Evolutionary conservation across 2,888 invertebrate genomes (phyloP), one percentile per base, ranked within the genome.

Genomic region (Nudaria mundana): DNA sequence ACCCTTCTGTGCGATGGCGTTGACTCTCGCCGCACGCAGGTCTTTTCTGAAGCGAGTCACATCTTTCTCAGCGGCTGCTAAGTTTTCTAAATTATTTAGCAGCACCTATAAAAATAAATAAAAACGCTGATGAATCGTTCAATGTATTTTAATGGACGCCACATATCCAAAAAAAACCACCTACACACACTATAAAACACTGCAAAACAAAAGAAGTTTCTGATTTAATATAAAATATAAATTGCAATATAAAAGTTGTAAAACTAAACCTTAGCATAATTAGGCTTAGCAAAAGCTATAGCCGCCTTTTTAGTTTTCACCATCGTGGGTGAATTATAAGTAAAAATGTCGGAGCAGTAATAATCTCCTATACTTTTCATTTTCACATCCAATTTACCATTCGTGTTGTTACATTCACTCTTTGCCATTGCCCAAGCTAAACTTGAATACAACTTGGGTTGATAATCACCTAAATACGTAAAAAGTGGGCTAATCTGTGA

Each of bases 261-360:
- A n/a, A n/a, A n/a, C n/a, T n/a, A n/a, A n/a, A n/a, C n/a, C n/a
- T n/a, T n/a, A 40, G 52, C 58, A 48, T 81, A 83, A 8, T 28
- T 10, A 1, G 76, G 64, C 2, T 26, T 25, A 16, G n/a, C n/a
- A n/a, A 56, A 49, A 49, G 63, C 54, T 3, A 13, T 33, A 1
- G 71, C 80, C 5, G 82, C 80, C 48, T 78, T 81, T 38, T 62
- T 66, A 1, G 83, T 79, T 34, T 60, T 77, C 4, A 75, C 40
- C 87, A 87, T 87, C 0, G 80, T 82, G 1, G 72, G 67, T 0
- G 87, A 87, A 48, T 87, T 87, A 16, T 58, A 77, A 0, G 79
- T 71, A 40, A 78, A 87, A 1, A 80, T 60, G 52, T 86, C 85
- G 0, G 81, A 71, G 43, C 86, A 86, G 41, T 82, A 87, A 57